These are phyloP conservation scores for Paedocypris micromegethes DNA, from an alignment of 2,797 vertebrate genomes.

Conservation along the genomic window DNA sequence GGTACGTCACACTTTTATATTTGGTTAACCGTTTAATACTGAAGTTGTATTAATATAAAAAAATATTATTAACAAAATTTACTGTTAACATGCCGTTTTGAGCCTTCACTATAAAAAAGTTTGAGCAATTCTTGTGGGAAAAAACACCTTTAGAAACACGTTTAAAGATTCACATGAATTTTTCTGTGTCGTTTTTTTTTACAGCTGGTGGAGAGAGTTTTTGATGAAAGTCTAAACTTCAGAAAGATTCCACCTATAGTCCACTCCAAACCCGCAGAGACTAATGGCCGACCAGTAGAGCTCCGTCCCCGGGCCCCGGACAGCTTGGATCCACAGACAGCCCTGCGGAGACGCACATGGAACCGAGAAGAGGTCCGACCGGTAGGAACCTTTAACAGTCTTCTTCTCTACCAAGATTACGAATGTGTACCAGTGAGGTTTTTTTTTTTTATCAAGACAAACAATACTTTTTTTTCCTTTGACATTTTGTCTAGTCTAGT, in stretches of 20 bases:
- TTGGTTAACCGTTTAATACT: constrained; percentile 56
- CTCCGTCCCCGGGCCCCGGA: constrained; percentile 78
- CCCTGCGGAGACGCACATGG: constrained; percentile 91
- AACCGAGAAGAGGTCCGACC: constrained; percentile 90
- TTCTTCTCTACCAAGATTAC: neutral
- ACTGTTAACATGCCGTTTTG: too few species aligned
- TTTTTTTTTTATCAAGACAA: neutral
- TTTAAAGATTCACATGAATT: too few species aligned
- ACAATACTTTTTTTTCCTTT: too few species aligned
- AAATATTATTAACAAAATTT: too few species aligned
- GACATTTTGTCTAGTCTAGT: too few species aligned
- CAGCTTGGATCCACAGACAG: constrained; percentile 78
- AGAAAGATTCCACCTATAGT: constrained; percentile 92
- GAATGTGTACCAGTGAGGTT: neutral
- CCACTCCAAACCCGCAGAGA: constrained; percentile 78
- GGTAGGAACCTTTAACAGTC: constrained; percentile 18
- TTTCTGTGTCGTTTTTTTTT: constrained; percentile 5
- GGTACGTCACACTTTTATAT: constrained; percentile 70
- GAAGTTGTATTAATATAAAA: too few species aligned
- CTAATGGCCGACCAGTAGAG: constrained; percentile 79
- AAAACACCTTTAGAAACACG: too few species aligned
- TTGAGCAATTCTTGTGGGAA: too few species aligned
- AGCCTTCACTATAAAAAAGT: constrained; percentile 49
- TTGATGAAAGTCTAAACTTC: constrained; percentile 98
- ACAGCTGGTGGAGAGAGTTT: constrained; percentile 95